phyloP scores from a whole-genome alignment of 37 sponge, comb jelly and placozoan genomes.

The Eunapius fragilis region DNA sequence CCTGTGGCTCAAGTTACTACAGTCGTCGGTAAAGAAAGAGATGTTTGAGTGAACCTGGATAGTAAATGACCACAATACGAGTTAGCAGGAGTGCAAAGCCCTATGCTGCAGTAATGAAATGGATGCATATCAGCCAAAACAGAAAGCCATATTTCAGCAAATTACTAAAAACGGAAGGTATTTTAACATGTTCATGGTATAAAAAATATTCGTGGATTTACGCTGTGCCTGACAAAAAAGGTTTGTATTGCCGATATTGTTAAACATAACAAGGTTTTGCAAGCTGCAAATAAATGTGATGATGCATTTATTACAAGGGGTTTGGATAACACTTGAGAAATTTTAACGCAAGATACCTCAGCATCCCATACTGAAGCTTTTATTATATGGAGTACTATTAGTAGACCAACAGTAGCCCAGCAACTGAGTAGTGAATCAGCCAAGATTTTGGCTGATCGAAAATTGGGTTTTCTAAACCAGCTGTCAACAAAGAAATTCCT shows the following conservation, averaged over 20 bases:
- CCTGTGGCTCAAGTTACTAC: too few species aligned
- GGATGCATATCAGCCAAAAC: too few species aligned
- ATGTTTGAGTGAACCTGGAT: too few species aligned
- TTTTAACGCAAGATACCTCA: conserved; percentile 37
- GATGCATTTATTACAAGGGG: conserved; percentile 44
- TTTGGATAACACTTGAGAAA: conserved; percentile 33
- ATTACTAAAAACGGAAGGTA: too few species aligned
- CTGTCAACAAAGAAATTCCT: conserved; percentile 37
- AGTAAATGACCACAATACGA: too few species aligned
- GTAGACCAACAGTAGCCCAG: too few species aligned
- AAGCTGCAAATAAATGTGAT: not conserved
- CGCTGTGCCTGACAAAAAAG: not conserved
- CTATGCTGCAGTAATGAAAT: conserved; percentile 17
- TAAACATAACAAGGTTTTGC: not conserved
- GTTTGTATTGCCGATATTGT: conserved; percentile 1
- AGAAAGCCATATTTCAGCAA: conserved; percentile 22
- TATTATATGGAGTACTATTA: not conserved
- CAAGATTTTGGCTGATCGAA: conserved; percentile 21
- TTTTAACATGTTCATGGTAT: conserved; percentile 6
- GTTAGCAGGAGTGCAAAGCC: too few species aligned
- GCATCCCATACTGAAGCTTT: conserved; percentile 49
- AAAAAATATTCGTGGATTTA: not conserved
- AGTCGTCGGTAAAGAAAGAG: too few species aligned
- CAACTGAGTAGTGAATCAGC: not conserved
- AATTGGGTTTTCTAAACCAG: conserved; percentile 47